Evolutionary conservation across 2,113 vertebrate species (phyloP).

Genomic region (Phylloscopus trochilus): DNA sequence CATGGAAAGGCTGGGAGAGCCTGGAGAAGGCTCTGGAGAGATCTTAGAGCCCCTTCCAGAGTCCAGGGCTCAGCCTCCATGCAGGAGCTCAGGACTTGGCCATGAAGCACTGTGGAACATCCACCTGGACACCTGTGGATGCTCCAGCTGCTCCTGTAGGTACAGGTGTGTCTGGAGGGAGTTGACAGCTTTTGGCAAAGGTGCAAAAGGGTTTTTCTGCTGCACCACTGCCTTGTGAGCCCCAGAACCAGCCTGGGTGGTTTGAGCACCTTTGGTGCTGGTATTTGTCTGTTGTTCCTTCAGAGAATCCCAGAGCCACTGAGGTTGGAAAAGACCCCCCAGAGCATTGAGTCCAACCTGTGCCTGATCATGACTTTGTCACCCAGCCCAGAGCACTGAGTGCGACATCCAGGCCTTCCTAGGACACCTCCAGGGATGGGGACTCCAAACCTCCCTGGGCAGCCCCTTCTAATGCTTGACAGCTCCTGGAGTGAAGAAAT

Average conservation of each 20-base stretch:
- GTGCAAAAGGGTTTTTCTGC: not conserved
- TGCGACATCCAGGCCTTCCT: not conserved
- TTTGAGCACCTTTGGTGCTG: not conserved
- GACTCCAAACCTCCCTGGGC: not conserved
- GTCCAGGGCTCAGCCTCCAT: not conserved
- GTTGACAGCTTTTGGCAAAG: not conserved
- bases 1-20: not conserved
- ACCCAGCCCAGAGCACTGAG: not conserved
- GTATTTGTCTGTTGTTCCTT: not conserved
- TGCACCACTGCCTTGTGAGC: not conserved
- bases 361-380: fast-evolving
- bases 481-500: not conserved
- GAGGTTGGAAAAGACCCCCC: not conserved
- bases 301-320: not conserved
- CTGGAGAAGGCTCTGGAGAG: not conserved
- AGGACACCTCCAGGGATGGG: not conserved
- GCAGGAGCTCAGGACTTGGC: not conserved
- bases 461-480: fast-evolving
- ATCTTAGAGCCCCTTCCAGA: not conserved
- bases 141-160: not conserved
- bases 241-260: not conserved
- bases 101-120: not conserved
- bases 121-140: fast-evolving
- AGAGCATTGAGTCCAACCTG: fast-evolving
- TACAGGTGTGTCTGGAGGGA: not conserved